Percentiles rank a stretch among this genome's conserved stretches.
These are phyloP conservation scores for Euglossa dilemma DNA, from an alignment of 1,140 invertebrate genomes.

Conservation along the genomic window DNA sequence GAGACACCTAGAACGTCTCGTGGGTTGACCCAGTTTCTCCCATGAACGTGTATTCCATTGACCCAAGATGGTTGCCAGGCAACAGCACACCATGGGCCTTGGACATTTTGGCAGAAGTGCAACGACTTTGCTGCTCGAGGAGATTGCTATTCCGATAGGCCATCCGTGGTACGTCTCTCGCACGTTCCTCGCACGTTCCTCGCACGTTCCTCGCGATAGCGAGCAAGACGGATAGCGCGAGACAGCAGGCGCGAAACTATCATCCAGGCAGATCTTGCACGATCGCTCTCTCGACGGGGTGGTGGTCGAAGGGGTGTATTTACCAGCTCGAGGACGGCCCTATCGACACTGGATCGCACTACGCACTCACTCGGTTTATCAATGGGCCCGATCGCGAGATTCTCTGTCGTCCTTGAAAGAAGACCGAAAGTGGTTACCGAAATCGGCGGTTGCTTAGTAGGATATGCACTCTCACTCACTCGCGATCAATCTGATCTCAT, in stretches of 20 bases:
- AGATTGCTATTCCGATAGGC: background rate
- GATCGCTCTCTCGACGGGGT: background rate
- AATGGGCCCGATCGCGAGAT: conserved; percentile 19
- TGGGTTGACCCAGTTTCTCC: conserved; percentile 70
- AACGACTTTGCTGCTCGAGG: conserved; percentile 18
- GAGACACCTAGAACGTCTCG: conserved; percentile 57
- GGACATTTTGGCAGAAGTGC: conserved; percentile 37
- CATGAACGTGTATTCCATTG: conserved; percentile 70
- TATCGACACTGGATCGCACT: conserved; percentile 6
- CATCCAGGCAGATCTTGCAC: no score
- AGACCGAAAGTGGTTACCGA: conserved; percentile 44
- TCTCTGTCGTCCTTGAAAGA: conserved; percentile 58
- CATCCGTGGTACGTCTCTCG: background rate
- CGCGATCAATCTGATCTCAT: conserved; percentile 32
- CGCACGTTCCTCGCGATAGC: background rate
- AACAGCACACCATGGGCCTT: conserved; percentile 61
- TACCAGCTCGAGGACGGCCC: no score
- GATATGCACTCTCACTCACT: conserved; percentile 28
- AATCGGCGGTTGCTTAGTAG: conserved; percentile 35
- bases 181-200: no score
- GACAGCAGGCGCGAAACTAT: background rate
- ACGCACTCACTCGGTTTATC: conserved; percentile 9
- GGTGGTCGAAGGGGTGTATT: no score
- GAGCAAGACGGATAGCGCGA: background rate
- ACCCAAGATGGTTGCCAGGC: conserved; percentile 73